Conservation (phyloP, 2,888 invertebrate genomes). For the Acutogordius australiensis region DNA sequence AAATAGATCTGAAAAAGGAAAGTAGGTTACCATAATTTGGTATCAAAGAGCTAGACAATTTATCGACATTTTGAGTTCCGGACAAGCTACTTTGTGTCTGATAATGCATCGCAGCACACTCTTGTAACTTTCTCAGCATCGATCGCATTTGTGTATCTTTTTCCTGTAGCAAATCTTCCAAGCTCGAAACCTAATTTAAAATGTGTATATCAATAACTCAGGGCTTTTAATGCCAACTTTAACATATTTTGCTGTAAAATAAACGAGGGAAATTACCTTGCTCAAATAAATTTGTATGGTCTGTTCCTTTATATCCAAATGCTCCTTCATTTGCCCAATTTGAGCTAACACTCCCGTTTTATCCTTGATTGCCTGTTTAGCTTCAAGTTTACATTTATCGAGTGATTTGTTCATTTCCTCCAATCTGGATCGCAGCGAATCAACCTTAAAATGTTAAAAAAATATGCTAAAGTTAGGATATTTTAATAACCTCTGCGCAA, state of each 20-base stretch:
- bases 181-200: not conserved
- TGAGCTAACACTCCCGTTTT: not conserved
- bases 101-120: no score
- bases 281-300: not conserved
- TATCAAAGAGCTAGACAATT: no score
- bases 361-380: not conserved
- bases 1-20: no score
- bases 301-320: not conserved
- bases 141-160: slow-evolving; percentile 3
- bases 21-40: no score
- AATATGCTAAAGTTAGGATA: no score
- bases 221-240: no score
- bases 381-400: not conserved
- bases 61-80: no score
- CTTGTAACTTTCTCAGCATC: not conserved
- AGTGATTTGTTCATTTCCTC: not conserved
- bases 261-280: no score
- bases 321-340: not conserved
- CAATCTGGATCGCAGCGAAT: not conserved
- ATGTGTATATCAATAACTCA: not conserved
- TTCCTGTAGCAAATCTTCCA: not conserved
- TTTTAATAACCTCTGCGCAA: no score
- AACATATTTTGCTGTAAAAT: no score
- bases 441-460: not conserved
- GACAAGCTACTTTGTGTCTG: no score